Evolutionary conservation across 2,888 invertebrate genomes (phyloP).

Genomic region (Apocheima hispidaria): DNA sequence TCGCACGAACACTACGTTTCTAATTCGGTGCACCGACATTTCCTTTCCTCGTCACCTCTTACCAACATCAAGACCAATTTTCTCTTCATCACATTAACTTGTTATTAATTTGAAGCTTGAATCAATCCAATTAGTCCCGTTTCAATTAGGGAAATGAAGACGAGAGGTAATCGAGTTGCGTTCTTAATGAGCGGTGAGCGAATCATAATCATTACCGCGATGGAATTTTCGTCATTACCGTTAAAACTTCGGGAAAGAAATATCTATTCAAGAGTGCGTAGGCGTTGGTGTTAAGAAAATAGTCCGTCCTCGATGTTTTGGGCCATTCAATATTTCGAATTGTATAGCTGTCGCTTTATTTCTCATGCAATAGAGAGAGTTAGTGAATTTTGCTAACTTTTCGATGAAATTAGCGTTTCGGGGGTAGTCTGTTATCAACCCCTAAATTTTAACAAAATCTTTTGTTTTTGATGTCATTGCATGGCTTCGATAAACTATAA

Average conservation of each 20-base stretch:
- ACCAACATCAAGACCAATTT: conserved; percentile 39
- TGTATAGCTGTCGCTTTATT: no score
- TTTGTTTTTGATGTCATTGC: no score
- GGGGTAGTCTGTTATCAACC: no score
- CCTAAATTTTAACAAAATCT: no score
- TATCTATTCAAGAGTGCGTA: conserved; percentile 16
- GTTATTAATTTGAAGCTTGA: conserved; percentile 48
- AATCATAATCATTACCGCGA: conserved; percentile 40
- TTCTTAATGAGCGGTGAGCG: conserved; percentile 42
- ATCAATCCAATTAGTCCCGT: conserved; percentile 54
- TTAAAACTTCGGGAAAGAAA: conserved; percentile 25
- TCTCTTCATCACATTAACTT: conserved; percentile 47
- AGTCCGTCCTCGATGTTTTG: no score
- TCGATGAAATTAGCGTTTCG: no score
- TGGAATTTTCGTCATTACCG: conserved; percentile 33
- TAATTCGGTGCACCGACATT: neutral
- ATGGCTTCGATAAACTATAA: no score
- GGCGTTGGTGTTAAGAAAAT: neutral
- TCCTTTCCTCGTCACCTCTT: conserved; percentile 4
- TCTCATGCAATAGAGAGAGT: no score
- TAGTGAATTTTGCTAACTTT: no score
- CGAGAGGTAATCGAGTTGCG: conserved; percentile 52
- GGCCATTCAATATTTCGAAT: no score
- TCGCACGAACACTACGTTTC: neutral
- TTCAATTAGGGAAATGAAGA: conserved; percentile 62